Evolutionary conservation across 2,797 vertebrate genomes (phyloP).

Genomic region (Natrix natrix): DNA sequence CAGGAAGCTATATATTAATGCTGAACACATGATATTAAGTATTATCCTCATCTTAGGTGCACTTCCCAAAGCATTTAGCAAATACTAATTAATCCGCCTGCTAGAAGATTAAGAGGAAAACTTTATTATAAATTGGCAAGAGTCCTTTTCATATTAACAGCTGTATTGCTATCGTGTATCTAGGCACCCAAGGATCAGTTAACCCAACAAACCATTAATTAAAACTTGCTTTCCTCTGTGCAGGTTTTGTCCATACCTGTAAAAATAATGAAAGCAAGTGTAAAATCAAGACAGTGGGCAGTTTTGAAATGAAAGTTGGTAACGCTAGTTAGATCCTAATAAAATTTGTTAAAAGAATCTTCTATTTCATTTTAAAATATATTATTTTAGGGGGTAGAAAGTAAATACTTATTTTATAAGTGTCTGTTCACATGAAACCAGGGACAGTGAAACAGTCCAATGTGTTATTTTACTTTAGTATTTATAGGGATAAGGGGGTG

Average conservation of each 20-base stretch:
- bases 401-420: not conserved
- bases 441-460: not conserved
- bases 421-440: not conserved
- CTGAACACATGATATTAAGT: constrained; percentile 6
- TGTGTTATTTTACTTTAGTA: not conserved
- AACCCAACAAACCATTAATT: constrained; percentile 14
- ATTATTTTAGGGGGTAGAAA: not conserved
- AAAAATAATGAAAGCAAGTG: not conserved
- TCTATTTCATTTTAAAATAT: not conserved
- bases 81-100: not conserved
- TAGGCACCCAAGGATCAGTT: constrained; percentile 13
- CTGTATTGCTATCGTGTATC: not conserved
- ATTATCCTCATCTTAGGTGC: not conserved
- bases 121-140: constrained; percentile 23
- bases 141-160: constrained; percentile 17
- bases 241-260: not conserved
- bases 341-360: not conserved
- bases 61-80: constrained; percentile 11
- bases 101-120: constrained; percentile 22
- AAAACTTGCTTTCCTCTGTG: not conserved
- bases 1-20: constrained; percentile 14
- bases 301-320: not conserved
- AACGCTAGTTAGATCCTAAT: not conserved
- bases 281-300: not conserved
- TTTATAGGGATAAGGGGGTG: not conserved